These are phyloP conservation scores for Actinopyga echinites DNA, from an alignment of 53 echinoderm and acorn worm genomes.

Conservation along the genomic window DNA sequence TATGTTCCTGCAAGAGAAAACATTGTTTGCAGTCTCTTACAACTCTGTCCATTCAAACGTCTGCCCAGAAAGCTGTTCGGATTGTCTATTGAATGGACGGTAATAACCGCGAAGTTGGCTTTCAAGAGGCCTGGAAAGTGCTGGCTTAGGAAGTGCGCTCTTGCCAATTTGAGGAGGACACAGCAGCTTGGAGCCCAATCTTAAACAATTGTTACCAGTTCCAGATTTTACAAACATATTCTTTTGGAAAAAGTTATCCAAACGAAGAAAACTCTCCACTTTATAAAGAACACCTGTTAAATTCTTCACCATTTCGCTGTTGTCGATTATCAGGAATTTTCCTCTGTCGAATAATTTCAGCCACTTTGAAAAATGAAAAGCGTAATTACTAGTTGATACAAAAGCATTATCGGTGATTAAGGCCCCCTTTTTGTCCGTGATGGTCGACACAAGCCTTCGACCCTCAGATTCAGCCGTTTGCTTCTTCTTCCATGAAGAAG, in stretches of 20 bases:
- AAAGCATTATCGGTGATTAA: conserved; percentile 73
- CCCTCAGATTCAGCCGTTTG: conserved; percentile 54
- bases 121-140: conserved; percentile 44
- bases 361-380: conserved; percentile 73
- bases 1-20: too few species aligned
- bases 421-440: conserved; percentile 52
- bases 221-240: conserved; percentile 58
- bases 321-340: conserved; percentile 69
- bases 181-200: neutral
- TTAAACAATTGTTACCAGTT: neutral
- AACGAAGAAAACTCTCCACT: conserved; percentile 72
- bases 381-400: conserved; percentile 69
- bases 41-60: conserved; percentile 70
- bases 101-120: conserved; percentile 78
- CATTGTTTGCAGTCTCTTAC: too few species aligned
- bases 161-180: conserved; percentile 72
- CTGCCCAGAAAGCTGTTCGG: conserved; percentile 61
- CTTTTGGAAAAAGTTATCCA: conserved; percentile 56
- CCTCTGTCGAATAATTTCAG: conserved; percentile 59
- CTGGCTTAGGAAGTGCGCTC: conserved; percentile 71
- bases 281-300: conserved; percentile 49
- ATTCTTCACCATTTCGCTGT: conserved; percentile 58
- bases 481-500: conserved; percentile 40
- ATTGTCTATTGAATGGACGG: conserved; percentile 78
- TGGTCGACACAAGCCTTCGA: conserved; percentile 51